phyloP scores from a whole-genome alignment of 2,888 invertebrate species.

The Pteria penguin region DNA sequence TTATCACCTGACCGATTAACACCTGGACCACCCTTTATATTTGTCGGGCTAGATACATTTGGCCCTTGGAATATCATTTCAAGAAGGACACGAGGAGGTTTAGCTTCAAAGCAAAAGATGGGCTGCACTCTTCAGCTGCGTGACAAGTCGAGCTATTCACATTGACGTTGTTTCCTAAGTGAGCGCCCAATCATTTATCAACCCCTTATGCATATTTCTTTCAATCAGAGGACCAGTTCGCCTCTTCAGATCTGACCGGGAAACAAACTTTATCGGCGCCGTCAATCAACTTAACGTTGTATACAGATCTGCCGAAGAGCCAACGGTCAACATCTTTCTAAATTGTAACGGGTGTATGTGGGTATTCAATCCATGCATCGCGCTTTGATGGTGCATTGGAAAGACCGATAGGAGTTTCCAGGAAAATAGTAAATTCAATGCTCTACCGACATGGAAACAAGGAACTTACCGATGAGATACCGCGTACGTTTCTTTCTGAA shows the following conservation, averaged over 20 bases:
- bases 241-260: constrained; percentile 24
- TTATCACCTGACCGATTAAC: no score
- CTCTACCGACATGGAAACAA: not conserved
- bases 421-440: constrained; percentile 1
- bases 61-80: no score
- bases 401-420: constrained; percentile 38
- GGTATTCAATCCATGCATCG: constrained; percentile 49
- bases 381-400: constrained; percentile 52
- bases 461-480: constrained; percentile 4
- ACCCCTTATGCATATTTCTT: constrained; percentile 17
- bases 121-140: constrained; percentile 36
- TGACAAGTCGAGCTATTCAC: constrained; percentile 27
- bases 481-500: not conserved
- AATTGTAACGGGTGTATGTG: constrained; percentile 35
- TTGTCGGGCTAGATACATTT: no score
- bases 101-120: no score
- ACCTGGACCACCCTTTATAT: no score
- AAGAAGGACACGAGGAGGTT: no score
- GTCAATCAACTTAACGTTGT: constrained; percentile 36
- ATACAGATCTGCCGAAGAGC: constrained; percentile 37
- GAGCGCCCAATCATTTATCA: constrained; percentile 25
- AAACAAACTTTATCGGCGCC: constrained; percentile 40
- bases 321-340: constrained; percentile 24
- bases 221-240: constrained; percentile 4
- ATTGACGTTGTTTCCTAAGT: constrained; percentile 27